Conservation (phyloP, 2,888 invertebrate species). For the Selenia dentaria region DNA sequence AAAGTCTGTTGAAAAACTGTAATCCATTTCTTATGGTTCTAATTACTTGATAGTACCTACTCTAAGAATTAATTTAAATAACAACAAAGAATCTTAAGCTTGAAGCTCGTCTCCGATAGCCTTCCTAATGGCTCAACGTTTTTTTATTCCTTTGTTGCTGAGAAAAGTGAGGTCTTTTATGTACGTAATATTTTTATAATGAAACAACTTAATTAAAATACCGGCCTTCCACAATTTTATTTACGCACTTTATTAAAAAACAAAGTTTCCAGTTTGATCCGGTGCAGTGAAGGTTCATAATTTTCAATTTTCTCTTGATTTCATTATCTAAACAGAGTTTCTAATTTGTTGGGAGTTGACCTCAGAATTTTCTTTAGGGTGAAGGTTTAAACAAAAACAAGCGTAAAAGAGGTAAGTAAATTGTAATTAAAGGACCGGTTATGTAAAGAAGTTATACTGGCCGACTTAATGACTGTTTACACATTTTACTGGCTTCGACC, state of each 20-base stretch:
- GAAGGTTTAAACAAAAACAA: background rate
- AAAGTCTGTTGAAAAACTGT: too few relatives aligned
- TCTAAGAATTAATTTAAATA: conserved; percentile 14
- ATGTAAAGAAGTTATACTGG: too few relatives aligned
- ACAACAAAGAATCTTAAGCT: conserved; percentile 13
- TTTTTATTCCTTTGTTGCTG: conserved; percentile 24
- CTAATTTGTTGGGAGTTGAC: conserved; percentile 21
- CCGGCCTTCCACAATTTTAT: conserved; percentile 25
- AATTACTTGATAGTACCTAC: conserved; percentile 7
- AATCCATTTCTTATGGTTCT: background rate
- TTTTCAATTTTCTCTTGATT: conserved; percentile 25
- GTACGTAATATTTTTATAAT: conserved; percentile 32
- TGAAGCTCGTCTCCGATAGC: conserved; percentile 24
- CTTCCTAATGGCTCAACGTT: conserved; percentile 22
- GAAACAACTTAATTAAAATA: conserved; percentile 32
- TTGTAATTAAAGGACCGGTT: too few relatives aligned
- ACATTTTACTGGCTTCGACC: too few relatives aligned
- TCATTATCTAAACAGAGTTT: conserved; percentile 22
- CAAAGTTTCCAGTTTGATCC: conserved; percentile 18
- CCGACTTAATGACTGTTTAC: too few relatives aligned
- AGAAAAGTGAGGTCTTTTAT: conserved; percentile 17
- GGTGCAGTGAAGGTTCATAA: conserved; percentile 19
- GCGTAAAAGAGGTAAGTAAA: too few relatives aligned
- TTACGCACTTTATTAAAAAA: conserved; percentile 27
- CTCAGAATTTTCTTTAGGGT: conserved; percentile 10